Conservation (phyloP, 2,797 vertebrate species). For the Hippocampus kuda region DNA sequence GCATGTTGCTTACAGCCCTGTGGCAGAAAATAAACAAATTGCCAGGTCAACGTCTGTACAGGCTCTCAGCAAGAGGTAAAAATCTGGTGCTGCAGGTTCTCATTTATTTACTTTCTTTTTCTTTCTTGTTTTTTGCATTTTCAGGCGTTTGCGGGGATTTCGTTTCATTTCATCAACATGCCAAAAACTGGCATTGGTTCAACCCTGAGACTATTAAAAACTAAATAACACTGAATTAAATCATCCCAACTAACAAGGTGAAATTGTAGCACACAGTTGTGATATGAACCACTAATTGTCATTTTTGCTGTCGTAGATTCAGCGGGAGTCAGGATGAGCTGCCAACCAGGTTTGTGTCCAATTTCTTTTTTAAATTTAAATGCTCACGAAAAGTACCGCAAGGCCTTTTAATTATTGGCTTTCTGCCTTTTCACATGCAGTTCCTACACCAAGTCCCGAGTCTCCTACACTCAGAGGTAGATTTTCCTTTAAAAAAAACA, state of each 20-base stretch:
- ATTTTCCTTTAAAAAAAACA: slow-evolving; percentile 5
- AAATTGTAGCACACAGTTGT: background rate
- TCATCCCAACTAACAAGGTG: background rate
- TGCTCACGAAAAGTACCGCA: background rate
- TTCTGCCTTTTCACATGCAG: background rate
- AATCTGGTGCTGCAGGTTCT: background rate
- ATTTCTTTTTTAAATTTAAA: background rate
- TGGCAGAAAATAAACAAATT: slow-evolving; percentile 19
- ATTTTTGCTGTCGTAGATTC: slow-evolving; percentile 50
- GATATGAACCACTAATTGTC: background rate
- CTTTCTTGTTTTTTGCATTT: background rate
- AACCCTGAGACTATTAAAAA: background rate
- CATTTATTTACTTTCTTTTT: background rate
- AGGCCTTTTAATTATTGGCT: background rate
- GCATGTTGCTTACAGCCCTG: background rate
- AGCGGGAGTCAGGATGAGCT: slow-evolving; percentile 37
- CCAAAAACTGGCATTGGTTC: background rate
- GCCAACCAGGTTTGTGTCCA: slow-evolving; percentile 44
- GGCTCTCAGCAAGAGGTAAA: slow-evolving; percentile 56
- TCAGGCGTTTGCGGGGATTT: background rate
- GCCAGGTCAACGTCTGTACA: slow-evolving; percentile 47
- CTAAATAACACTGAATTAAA: background rate
- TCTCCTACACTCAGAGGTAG: slow-evolving; percentile 43
- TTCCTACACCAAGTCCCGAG: background rate
- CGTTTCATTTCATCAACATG: background rate